These are phyloP conservation scores for Sebastes iracundus DNA, from an alignment of 2,797 vertebrate species.

Conservation along the genomic window DNA sequence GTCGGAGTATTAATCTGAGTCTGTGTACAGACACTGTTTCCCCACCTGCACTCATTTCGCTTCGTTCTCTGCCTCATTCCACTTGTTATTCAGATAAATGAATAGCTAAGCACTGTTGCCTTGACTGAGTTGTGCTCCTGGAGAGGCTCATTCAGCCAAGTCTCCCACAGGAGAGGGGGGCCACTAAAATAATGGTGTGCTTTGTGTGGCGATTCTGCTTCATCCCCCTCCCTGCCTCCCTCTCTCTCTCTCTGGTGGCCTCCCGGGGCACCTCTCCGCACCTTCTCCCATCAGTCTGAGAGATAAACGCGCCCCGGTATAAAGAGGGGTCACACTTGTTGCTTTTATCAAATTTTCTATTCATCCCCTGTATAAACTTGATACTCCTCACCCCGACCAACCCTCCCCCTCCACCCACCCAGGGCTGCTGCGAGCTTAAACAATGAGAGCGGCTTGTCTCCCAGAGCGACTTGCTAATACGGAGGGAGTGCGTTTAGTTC, in stretches of 20 bases:
- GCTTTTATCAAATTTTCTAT: constrained; percentile 74
- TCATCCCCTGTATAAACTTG: constrained; percentile 60
- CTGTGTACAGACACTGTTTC: constrained; percentile 9
- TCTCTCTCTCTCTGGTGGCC: constrained; percentile 47
- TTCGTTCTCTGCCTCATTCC: constrained; percentile 53
- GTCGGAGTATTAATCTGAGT: constrained; percentile 16
- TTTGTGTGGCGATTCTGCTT: constrained; percentile 73
- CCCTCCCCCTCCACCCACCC: background rate
- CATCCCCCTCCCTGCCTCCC: constrained; percentile 38
- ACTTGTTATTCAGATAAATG: constrained; percentile 75
- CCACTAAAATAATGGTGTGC: constrained; percentile 74
- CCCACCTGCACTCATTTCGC: constrained; percentile 39
- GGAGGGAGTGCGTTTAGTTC: constrained; percentile 56
- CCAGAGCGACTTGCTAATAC: constrained; percentile 51
- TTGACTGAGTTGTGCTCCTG: constrained; percentile 71
- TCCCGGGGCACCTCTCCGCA: constrained; percentile 56
- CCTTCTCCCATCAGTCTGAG: constrained; percentile 58
- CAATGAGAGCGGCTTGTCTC: constrained; percentile 60
- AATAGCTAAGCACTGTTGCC: constrained; percentile 69
- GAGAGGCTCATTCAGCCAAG: constrained; percentile 72
- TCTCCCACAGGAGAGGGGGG: constrained; percentile 63
- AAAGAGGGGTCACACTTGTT: constrained; percentile 80
- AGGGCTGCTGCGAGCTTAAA: constrained; percentile 40
- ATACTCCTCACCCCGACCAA: constrained; percentile 29
- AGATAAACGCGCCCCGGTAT: constrained; percentile 70